Evolutionary conservation across 1,140 invertebrate species (phyloP), one percentile per base, ranked within the genome.

Genomic region (Telenomus remus): DNA sequence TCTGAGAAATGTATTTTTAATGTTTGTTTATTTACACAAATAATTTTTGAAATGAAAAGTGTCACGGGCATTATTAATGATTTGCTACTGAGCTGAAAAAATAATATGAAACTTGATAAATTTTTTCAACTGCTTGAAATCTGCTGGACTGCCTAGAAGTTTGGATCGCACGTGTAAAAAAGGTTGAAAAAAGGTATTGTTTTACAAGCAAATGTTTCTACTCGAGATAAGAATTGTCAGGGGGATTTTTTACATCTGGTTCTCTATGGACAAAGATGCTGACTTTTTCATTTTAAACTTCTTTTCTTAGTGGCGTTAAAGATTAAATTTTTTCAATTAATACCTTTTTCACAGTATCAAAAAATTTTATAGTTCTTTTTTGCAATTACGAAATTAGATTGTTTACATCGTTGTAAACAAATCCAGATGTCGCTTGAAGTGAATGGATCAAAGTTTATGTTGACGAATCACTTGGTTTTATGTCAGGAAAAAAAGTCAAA

Each of bases 181-280:
- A 70, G n/a, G n/a, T n/a, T n/a, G n/a, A n/a, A n/a, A n/a, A n/a
- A n/a, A n/a, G n/a, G 66, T 70, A 70, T 70, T 70, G 66, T 70
- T 61, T 70, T 70, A 55, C 66, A 69, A 13, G 66, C 66, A 61
- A 70, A 70, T 70, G 66, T 70, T 61, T 70, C 51, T 70, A 61
- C 66, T 61, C 61, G 37, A 70, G 66, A 70, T 61, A 70, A 70
- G 44, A 56, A 55, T 61, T 49, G 16, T 34, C 49, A 50, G 27
- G 50, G 19, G 10, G 11, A 33, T 55, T 61, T 68, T 70, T 66
- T 43, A 27, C 39, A 50, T 43, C 43, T 33, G 27, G 7, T 11
- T 46, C 50, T 14, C 9, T 51, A 43, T 50, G 35, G 19, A 11
- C 47, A 14, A 33, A 10, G 37, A 13, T 44, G 27, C 37, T n/a